phyloP scores from a whole-genome alignment of 2,888 invertebrate genomes.

The Cremastobaeus sp. region DNA sequence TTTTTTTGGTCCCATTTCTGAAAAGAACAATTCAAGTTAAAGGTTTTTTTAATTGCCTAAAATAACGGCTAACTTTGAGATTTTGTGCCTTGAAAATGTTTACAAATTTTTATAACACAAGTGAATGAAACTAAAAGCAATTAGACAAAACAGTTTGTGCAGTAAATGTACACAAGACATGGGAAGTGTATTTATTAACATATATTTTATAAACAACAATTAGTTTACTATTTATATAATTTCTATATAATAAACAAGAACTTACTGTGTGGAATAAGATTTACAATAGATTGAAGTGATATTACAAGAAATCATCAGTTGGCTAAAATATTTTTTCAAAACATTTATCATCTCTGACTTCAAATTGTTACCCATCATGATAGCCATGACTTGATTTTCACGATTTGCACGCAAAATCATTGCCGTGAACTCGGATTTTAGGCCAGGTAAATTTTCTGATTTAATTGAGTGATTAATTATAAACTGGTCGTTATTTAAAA shows the following conservation, averaged over 20 bases:
- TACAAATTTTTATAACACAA: no score
- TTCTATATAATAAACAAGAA: no score
- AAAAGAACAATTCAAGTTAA: conserved; percentile 2
- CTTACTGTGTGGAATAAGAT: conserved; percentile 43
- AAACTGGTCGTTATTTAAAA: conserved; percentile 65
- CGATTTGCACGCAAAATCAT: conserved; percentile 73
- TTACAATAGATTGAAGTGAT: conserved; percentile 75
- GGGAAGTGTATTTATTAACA: no score
- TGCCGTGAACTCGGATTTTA: conserved; percentile 44
- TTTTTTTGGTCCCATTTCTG: conserved; percentile 19
- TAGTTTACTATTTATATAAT: no score
- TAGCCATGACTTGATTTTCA: conserved; percentile 73
- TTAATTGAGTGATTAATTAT: conserved; percentile 58
- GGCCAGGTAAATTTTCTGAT: conserved; percentile 13
- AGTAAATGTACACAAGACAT: no score
- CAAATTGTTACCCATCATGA: conserved; percentile 73
- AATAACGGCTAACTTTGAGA: no score
- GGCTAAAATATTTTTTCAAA: conserved; percentile 71
- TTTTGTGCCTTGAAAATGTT: no score
- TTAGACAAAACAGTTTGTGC: no score
- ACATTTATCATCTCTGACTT: conserved; percentile 69
- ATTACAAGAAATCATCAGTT: conserved; percentile 60
- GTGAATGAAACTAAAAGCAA: conserved; percentile 1
- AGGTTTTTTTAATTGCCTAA: conserved; percentile 2
- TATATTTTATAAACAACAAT: no score